phyloP scores from a whole-genome alignment of 2,113 vertebrate species.

The Oenanthe melanoleuca region DNA sequence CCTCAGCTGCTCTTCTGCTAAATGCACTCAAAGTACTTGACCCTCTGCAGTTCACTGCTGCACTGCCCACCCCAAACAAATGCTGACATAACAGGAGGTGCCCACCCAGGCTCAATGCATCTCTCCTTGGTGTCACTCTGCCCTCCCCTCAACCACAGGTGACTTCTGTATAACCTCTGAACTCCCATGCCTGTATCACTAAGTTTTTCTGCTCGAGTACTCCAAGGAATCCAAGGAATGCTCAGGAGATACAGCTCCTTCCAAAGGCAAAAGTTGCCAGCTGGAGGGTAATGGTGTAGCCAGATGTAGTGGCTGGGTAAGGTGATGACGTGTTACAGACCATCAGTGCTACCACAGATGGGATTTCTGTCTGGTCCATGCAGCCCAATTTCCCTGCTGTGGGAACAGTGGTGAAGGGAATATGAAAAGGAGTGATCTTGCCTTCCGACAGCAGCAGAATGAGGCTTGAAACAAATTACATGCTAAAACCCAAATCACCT shows the following conservation, averaged over 20 bases:
- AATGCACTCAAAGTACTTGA: fast-evolving
- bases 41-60: not conserved
- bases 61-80: not conserved
- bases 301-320: not conserved
- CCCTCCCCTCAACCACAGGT: not conserved
- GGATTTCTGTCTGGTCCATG: not conserved
- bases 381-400: not conserved
- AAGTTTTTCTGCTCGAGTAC: not conserved
- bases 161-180: not conserved
- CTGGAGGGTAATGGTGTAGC: not conserved
- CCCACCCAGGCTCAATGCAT: not conserved
- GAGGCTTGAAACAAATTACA: fast-evolving
- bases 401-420: fast-evolving
- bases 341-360: not conserved
- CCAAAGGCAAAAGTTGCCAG: not conserved
- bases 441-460: not conserved
- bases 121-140: not conserved
- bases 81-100: not conserved
- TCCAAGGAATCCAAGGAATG: not conserved
- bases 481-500: not conserved
- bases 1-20: not conserved
- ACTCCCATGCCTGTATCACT: not conserved
- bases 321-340: fast-evolving
- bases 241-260: not conserved
- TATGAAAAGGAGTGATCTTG: not conserved